Percentiles rank a stretch among this genome's conserved stretches.
These are phyloP conservation scores for Pagrus major DNA, from an alignment of 2,113 vertebrate species.

Conservation along the genomic window DNA sequence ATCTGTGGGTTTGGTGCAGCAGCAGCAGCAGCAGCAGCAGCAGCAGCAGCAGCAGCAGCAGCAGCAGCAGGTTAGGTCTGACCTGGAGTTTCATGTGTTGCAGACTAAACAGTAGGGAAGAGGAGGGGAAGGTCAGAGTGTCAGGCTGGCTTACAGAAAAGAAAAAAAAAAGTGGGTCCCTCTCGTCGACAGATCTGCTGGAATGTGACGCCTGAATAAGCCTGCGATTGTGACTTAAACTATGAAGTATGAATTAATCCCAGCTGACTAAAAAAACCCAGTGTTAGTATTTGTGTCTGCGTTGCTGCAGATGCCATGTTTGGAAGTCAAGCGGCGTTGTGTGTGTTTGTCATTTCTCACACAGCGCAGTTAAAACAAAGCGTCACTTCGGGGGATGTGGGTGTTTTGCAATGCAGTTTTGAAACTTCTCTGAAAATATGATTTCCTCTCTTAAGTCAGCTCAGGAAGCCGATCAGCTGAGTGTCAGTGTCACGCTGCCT, in stretches of 20 bases:
- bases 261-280: background rate
- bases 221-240: conserved; percentile 37
- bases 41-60: background rate
- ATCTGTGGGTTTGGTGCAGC: background rate
- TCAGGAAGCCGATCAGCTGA: conserved; percentile 29
- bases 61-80: conserved; percentile 43
- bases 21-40: no score
- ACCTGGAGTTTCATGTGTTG: conserved; percentile 46
- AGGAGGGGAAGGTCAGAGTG: conserved; percentile 36
- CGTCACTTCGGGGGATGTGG: background rate
- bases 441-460: background rate
- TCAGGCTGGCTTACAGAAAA: conserved; percentile 22
- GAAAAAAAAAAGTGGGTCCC: conserved; percentile 44
- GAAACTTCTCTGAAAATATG: conserved; percentile 2
- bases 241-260: conserved; percentile 37
- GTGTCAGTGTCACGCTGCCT: conserved; percentile 8
- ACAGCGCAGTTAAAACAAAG: background rate
- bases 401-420: conserved; percentile 11
- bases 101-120: conserved; percentile 59
- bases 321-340: background rate
- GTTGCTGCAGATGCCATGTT: background rate
- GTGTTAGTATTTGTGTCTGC: conserved; percentile 7
- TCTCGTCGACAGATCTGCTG: conserved; percentile 44
- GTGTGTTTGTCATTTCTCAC: conserved; percentile 23
- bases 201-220: conserved; percentile 54